Conservation (phyloP, 2,113 vertebrate genomes). For the Peromyscus maniculatus region DNA sequence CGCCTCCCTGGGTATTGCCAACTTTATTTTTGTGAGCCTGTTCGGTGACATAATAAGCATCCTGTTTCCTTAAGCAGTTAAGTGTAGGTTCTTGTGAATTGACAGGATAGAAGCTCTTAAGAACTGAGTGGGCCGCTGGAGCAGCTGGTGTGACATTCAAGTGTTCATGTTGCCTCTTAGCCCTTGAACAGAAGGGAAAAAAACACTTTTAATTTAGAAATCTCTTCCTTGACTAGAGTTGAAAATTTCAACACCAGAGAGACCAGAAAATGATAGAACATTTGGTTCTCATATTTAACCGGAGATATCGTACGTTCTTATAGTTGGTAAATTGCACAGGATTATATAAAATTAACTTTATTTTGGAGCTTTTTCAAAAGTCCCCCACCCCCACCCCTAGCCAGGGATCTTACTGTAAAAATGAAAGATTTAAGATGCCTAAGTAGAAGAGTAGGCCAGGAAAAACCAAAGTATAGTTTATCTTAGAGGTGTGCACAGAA, state of each 20-base stretch:
- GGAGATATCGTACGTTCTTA: constrained; percentile 74
- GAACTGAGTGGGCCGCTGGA: constrained; percentile 79
- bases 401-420: constrained; percentile 48
- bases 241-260: constrained; percentile 78
- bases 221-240: constrained; percentile 75
- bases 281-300: constrained; percentile 77
- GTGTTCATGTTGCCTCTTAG: constrained; percentile 74
- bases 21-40: constrained; percentile 75
- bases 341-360: constrained; percentile 74
- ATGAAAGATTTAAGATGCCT: constrained; percentile 49
- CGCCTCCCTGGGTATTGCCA: constrained; percentile 58
- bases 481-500: background rate
- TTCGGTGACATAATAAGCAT: constrained; percentile 79
- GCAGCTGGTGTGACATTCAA: constrained; percentile 83
- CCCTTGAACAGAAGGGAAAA: constrained; percentile 77
- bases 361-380: constrained; percentile 60
- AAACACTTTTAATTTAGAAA: constrained; percentile 80
- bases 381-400: background rate
- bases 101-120: constrained; percentile 78
- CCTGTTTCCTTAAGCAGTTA: constrained; percentile 78
- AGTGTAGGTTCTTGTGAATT: constrained; percentile 81
- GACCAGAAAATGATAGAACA: constrained; percentile 78
- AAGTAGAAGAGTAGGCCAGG: constrained; percentile 40
- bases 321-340: constrained; percentile 65
- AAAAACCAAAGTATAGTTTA: constrained; percentile 4